These are phyloP conservation scores for Shargacucullia verbasci DNA, from an alignment of 2,888 invertebrate species.

Conservation along the genomic window DNA sequence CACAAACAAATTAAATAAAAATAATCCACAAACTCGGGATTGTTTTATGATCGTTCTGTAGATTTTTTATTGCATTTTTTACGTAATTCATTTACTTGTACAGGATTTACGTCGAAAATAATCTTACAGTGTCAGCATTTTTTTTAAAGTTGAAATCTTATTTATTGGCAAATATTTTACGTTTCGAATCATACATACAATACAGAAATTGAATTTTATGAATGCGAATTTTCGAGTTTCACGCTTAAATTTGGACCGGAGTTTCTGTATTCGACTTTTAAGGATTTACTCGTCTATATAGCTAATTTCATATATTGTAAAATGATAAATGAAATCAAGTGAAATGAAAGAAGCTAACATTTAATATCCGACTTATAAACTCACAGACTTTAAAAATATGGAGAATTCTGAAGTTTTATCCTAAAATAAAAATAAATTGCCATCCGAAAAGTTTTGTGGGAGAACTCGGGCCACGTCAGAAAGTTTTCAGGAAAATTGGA, in stretches of 20 bases:
- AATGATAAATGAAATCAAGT: slow-evolving; percentile 48
- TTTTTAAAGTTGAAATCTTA: slow-evolving; percentile 9
- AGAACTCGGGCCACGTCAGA: slow-evolving; percentile 33
- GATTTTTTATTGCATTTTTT: slow-evolving; percentile 21
- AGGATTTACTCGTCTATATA: too few species aligned
- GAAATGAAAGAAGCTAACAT: slow-evolving; percentile 56
- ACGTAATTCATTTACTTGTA: slow-evolving; percentile 6
- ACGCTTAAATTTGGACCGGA: slow-evolving; percentile 5
- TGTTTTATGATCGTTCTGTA: slow-evolving; percentile 23
- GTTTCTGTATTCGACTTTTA: slow-evolving; percentile 10
- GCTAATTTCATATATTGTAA: too few species aligned
- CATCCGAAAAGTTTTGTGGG: slow-evolving; percentile 57
- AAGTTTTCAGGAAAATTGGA: slow-evolving; percentile 56
- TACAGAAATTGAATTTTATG: slow-evolving; percentile 11
- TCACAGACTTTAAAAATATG: slow-evolving; percentile 56
- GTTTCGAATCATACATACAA: not conserved
- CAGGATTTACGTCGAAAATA: slow-evolving; percentile 9
- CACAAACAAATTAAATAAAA: slow-evolving; percentile 40
- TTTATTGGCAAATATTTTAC: slow-evolving; percentile 9
- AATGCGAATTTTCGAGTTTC: slow-evolving; percentile 8
- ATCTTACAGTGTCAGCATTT: not conserved
- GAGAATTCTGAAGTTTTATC: slow-evolving; percentile 54
- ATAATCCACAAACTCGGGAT: slow-evolving; percentile 22
- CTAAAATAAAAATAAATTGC: slow-evolving; percentile 66
- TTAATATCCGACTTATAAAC: slow-evolving; percentile 68